Evolutionary conservation across 2,797 vertebrate genomes (phyloP).

Genomic region (Onychomys arenicola): DNA sequence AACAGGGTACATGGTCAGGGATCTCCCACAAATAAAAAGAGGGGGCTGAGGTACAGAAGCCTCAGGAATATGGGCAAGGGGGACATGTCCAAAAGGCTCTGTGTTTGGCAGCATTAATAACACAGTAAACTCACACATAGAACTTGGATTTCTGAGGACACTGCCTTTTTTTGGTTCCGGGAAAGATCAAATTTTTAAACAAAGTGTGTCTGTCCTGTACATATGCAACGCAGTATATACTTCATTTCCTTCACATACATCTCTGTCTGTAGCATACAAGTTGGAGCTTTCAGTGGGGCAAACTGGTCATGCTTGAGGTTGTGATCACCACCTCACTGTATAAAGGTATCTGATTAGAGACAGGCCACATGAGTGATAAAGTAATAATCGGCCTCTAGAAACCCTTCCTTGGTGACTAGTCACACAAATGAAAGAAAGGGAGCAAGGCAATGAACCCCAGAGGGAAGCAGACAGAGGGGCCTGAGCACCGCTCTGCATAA

Average conservation of each 20-base stretch:
- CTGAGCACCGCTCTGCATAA: not conserved
- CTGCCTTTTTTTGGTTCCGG: not conserved
- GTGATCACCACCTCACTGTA: not conserved
- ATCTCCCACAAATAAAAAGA: slow-evolving; percentile 26
- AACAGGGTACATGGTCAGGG: not conserved
- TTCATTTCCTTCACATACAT: not conserved
- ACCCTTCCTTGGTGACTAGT: not conserved
- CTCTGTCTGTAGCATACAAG: not conserved
- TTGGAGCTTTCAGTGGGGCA: slow-evolving; percentile 4
- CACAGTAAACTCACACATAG: slow-evolving; percentile 40
- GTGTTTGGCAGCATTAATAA: not conserved
- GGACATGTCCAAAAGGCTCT: not conserved
- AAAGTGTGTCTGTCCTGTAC: slow-evolving; percentile 4
- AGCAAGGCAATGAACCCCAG: not conserved
- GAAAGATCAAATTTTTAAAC: not conserved
- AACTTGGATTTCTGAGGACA: slow-evolving; percentile 47
- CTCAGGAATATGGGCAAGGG: not conserved
- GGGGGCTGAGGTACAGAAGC: not conserved
- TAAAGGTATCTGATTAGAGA: not conserved
- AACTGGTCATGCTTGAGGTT: slow-evolving; percentile 36
- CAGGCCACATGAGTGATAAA: not conserved
- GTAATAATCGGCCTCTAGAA: not conserved
- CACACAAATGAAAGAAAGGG: not conserved
- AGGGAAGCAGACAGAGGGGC: not conserved
- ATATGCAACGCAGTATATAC: not conserved